phyloP scores from a whole-genome alignment of 53 echinoderm and acorn worm genomes.

The Actinopyga echinites region DNA sequence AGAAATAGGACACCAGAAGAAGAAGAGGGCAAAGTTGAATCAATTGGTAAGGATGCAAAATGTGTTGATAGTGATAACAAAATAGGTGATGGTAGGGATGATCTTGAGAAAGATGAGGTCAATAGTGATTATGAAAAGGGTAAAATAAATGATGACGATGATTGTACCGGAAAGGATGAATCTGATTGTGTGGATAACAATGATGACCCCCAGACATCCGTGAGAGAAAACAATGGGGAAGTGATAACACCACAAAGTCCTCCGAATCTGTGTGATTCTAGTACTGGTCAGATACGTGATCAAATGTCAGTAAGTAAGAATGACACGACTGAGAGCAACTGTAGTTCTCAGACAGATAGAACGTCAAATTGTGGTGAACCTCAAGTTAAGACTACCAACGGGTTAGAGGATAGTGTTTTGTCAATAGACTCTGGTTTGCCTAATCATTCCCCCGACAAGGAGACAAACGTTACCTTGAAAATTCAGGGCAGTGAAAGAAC shows the following conservation, averaged over 20 bases:
- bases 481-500: slow-evolving; percentile 17
- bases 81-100: not conserved
- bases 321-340: slow-evolving; percentile 17
- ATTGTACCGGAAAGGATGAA: not conserved
- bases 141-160: not conserved
- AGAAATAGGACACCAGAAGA: not conserved
- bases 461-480: slow-evolving; percentile 7
- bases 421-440: slow-evolving; percentile 28
- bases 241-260: slow-evolving; percentile 29
- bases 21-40: not conserved
- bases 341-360: not conserved
- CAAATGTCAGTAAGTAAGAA: not conserved
- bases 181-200: not conserved
- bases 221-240: slow-evolving; percentile 26
- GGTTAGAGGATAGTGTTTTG: not conserved
- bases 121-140: not conserved
- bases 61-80: not conserved
- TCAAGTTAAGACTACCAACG: slow-evolving; percentile 13
- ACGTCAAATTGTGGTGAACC: slow-evolving; percentile 3
- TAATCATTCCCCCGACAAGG: slow-evolving; percentile 23
- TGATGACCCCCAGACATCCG: slow-evolving; percentile 15
- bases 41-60: slow-evolving; percentile 29
- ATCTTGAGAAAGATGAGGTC: not conserved
- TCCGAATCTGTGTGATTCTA: slow-evolving; percentile 20
- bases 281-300: not conserved